Evolutionary conservation across 2,797 vertebrate genomes (phyloP), one percentile per base, ranked within the genome.

Genomic region (Vultur gryphus): DNA sequence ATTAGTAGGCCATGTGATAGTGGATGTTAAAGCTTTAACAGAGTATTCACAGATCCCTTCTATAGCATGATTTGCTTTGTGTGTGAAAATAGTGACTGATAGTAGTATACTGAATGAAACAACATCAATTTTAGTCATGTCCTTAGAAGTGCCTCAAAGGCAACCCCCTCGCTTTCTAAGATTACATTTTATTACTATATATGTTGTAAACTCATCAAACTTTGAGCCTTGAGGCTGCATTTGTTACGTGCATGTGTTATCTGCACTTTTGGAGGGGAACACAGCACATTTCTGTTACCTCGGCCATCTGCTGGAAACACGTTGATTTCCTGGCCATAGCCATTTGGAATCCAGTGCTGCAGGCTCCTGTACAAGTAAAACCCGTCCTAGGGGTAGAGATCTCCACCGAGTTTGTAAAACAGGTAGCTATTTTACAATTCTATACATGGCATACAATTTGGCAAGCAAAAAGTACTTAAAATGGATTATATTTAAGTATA

Each of bases 391-490:
- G 1, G 49, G 26, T 90, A 52, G 66, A 90, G 25, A 79, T 58
- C 41, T 89, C 52, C n/a, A 39, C n/a, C 1, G 8, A 70, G 18
- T 80, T 87, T 89, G 37, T 64, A 61, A 59, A 87, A 28, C 49
- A 82, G 46, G 28, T 66, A 79, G 33, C 86, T 92, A 12, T 70
- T 93, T 91, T 75, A 57, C 94, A 85, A 31, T 64, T 89, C 71
- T 61, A 4, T 51, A 11, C 80, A 7, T 37, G 59, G 17, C 37
- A 25, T 67, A 41, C 4, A 25, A 91, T 95, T 96, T 93, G 81
- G 71, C 93, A 92, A 93, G 51, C 95, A 96, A 93, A 85, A 84
- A 46, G 57, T 67, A 39, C 54, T 96, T 94, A 76, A 92, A 77
- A 79, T 61, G 6, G 46, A 37, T 79, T 76, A 24, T 62, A 79